Evolutionary conservation across 2,888 invertebrate species (phyloP).

Genomic region (Busseola fusca): DNA sequence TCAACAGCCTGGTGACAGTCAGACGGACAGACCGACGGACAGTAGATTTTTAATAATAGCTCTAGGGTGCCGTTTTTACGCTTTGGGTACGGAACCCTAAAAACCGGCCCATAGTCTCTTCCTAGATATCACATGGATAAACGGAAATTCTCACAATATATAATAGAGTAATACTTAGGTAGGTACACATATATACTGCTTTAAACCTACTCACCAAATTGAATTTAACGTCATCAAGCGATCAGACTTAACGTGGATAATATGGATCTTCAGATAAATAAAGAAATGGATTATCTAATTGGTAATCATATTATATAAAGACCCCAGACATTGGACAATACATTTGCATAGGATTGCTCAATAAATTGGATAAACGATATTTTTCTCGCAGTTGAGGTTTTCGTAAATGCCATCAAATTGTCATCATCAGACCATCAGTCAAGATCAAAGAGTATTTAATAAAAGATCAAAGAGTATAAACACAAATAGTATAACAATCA

Average conservation of each 20-base stretch:
- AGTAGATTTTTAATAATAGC: too few species aligned
- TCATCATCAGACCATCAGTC: background rate
- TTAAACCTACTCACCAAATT: conserved; percentile 19
- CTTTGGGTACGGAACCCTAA: too few species aligned
- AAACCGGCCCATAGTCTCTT: background rate
- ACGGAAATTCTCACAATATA: background rate
- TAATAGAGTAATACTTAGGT: background rate
- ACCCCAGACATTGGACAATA: conserved; percentile 9
- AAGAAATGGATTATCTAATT: conserved; percentile 21
- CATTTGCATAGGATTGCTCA: background rate
- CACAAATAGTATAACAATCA: too few species aligned
- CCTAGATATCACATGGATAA: background rate
- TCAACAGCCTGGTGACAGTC: too few species aligned
- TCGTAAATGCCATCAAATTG: conserved; percentile 24
- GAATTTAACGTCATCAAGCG: conserved; percentile 46
- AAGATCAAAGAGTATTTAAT: too few species aligned
- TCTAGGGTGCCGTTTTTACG: too few species aligned
- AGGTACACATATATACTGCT: background rate
- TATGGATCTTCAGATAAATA: conserved; percentile 39
- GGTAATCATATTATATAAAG: conserved; percentile 18
- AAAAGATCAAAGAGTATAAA: too few species aligned
- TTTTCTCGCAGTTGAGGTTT: conserved; percentile 15
- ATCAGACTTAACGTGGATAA: conserved; percentile 28
- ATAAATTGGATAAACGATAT: background rate
- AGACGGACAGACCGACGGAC: too few species aligned